These are phyloP conservation scores for Coenonympha glycerion DNA, from an alignment of 2,888 invertebrate species.

Conservation along the genomic window DNA sequence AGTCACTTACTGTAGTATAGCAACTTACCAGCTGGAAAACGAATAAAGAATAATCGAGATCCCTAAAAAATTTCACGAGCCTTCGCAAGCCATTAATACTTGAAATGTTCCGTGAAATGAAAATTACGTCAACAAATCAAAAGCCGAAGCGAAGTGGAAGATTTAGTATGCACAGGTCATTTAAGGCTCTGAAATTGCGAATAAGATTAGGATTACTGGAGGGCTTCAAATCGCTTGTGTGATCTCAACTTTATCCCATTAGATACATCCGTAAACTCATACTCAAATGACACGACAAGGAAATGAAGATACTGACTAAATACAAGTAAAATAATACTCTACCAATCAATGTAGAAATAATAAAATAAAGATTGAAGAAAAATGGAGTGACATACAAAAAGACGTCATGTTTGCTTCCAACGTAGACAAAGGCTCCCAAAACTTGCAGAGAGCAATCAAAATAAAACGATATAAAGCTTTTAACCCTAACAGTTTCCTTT, in stretches of 20 bases:
- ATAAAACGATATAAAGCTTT: conserved; percentile 24
- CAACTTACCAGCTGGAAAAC: too few species aligned
- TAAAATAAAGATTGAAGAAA: neutral
- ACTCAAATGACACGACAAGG: too few species aligned
- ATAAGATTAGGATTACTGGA: conserved; percentile 16
- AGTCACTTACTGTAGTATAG: too few species aligned
- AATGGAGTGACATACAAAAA: neutral
- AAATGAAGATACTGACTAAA: too few species aligned
- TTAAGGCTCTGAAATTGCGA: conserved; percentile 15
- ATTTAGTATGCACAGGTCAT: conserved; percentile 24
- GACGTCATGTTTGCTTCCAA: neutral
- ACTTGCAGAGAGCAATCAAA: conserved; percentile 3
- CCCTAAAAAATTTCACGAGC: conserved; percentile 10
- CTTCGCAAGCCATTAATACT: conserved; percentile 3
- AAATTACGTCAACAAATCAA: conserved; percentile 26
- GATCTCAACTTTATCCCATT: too few species aligned
- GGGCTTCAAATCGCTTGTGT: too few species aligned
- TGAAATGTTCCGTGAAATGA: conserved; percentile 5
- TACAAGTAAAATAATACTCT: too few species aligned
- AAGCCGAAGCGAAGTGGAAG: conserved; percentile 20
- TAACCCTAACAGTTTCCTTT: conserved; percentile 22
- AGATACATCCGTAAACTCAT: too few species aligned
- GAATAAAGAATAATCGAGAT: conserved; percentile 11
- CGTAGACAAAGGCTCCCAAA: neutral
- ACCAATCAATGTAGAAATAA: too few species aligned